phyloP scores from a whole-genome alignment of 2,888 invertebrate species.

The Amblyteles armatorius region DNA sequence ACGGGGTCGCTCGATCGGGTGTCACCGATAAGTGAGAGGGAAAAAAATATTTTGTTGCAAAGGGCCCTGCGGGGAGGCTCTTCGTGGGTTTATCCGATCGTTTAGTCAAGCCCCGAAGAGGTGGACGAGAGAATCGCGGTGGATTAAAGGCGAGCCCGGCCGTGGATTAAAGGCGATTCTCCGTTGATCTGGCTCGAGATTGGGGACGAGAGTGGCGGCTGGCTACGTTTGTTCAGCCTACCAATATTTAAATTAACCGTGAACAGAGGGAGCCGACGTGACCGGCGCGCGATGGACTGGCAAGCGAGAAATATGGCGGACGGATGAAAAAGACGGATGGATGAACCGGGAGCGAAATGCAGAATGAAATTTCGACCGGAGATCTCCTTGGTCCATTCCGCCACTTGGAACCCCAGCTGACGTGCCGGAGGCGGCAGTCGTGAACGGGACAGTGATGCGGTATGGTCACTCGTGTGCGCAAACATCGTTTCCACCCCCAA shows the following conservation, averaged over 20 bases:
- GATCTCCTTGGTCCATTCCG: neutral
- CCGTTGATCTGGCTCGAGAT: constrained; percentile 14
- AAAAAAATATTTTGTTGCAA: constrained; percentile 17
- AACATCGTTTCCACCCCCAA: constrained; percentile 33
- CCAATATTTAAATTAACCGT: constrained; percentile 44
- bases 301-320: constrained; percentile 2
- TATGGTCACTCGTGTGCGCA: constrained; percentile 24
- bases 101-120: constrained; percentile 17
- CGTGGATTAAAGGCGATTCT: constrained; percentile 18
- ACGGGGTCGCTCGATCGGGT: neutral
- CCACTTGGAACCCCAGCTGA: neutral
- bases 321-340: neutral
- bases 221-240: constrained; percentile 29
- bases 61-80: constrained; percentile 6
- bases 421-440: constrained; percentile 7
- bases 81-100: constrained; percentile 8
- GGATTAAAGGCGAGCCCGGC: constrained; percentile 20
- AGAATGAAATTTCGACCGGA: constrained; percentile 6
- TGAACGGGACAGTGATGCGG: neutral
- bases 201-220: neutral
- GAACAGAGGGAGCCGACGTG: constrained; percentile 1
- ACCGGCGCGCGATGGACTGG: neutral
- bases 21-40: constrained; percentile 11
- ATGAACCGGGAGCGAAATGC: neutral
- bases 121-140: neutral